A percentile compares a stretch with the other conserved stretches of the same genome.
phyloP scores from a whole-genome alignment of 2,113 vertebrate genomes.

The Salvelinus fontinalis region DNA sequence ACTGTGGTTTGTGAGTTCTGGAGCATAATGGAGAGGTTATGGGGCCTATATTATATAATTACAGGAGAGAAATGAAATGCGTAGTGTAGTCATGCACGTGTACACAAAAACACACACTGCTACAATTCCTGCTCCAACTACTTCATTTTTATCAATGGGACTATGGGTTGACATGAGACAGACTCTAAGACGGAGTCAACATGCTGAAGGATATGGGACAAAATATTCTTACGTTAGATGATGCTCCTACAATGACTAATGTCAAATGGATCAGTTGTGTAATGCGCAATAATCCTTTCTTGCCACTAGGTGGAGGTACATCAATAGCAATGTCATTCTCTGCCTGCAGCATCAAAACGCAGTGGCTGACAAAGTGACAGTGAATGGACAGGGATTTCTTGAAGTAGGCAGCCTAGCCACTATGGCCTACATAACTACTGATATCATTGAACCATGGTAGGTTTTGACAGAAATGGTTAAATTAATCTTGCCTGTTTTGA shows the following conservation, averaged over 20 bases:
- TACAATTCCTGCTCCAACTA: not conserved
- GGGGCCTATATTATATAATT: not conserved
- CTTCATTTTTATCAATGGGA: not conserved
- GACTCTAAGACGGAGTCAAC: not conserved
- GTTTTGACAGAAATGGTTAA: not conserved
- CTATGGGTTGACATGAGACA: not conserved
- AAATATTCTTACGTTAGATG: not conserved
- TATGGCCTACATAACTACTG: not conserved
- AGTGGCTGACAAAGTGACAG: not conserved
- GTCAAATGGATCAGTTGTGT: not conserved
- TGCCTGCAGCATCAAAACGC: not conserved
- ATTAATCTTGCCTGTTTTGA: not conserved
- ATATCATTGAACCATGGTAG: not conserved
- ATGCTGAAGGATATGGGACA: not conserved
- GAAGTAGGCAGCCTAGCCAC: not conserved
- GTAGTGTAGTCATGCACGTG: no score
- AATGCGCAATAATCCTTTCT: not conserved
- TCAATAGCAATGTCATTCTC: conserved; percentile 13
- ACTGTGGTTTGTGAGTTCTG: no score
- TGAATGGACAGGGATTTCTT: not conserved
- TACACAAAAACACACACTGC: not conserved
- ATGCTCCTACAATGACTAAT: not conserved
- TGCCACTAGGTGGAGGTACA: conserved; percentile 50
- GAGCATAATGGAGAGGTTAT: not conserved
- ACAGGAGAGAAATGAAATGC: not conserved